phyloP scores from a whole-genome alignment of 2,113 vertebrate species.

The Odocoileus hemionus region DNA sequence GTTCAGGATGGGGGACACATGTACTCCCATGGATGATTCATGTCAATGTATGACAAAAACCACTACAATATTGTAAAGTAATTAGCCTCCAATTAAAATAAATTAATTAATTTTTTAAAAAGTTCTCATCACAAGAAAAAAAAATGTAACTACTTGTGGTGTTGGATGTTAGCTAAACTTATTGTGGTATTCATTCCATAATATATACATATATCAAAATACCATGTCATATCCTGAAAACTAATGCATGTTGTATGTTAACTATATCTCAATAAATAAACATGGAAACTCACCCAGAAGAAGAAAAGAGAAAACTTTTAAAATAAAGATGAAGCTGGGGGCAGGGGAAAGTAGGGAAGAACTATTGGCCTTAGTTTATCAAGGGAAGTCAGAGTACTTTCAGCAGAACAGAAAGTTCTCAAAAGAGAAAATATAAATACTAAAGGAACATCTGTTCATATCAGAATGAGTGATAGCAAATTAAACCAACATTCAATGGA shows the following conservation, averaged over 20 bases:
- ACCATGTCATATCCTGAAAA: background rate
- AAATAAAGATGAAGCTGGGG: background rate
- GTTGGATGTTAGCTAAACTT: background rate
- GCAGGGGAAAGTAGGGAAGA: background rate
- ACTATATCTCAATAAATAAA: background rate
- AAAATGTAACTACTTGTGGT: background rate
- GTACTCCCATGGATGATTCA: background rate
- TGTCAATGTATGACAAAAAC: background rate
- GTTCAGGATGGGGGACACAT: background rate
- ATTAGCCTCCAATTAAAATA: background rate
- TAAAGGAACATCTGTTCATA: constrained; percentile 3
- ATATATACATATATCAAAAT: background rate
- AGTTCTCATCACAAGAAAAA: background rate
- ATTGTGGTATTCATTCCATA: background rate
- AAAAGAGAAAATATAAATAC: constrained; percentile 13
- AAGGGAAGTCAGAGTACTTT: background rate
- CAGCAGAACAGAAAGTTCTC: constrained; percentile 18
- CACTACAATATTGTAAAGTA: background rate
- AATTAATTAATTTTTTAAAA: background rate
- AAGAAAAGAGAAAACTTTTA: background rate
- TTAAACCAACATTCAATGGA: background rate
- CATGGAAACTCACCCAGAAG: background rate
- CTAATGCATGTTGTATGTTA: background rate
- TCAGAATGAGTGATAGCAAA: constrained; percentile 42
- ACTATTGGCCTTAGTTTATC: background rate